Evolutionary conservation across 2,888 invertebrate species (phyloP).

Genomic region (Sipha maydis): DNA sequence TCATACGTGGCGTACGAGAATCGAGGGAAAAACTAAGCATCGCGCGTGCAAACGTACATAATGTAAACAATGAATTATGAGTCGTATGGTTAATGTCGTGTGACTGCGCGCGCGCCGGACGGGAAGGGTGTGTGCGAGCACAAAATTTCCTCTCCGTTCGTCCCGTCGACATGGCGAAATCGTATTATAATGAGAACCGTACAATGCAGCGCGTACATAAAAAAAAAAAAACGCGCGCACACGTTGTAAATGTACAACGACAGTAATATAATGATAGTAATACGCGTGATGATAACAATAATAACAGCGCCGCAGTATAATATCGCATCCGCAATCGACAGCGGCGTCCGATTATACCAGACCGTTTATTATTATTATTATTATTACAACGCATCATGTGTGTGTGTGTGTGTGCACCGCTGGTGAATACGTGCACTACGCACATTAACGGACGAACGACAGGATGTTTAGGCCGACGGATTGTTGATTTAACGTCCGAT

Average conservation of each 20-base stretch:
- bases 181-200: background rate
- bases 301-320: background rate
- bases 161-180: background rate
- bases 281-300: background rate
- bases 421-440: too few species aligned
- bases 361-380: background rate
- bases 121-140: slow-evolving; percentile 7
- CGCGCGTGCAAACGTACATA: background rate
- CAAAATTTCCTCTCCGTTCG: background rate
- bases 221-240: background rate
- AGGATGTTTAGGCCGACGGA: slow-evolving; percentile 26
- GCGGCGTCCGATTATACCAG: background rate
- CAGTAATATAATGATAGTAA: background rate
- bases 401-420: background rate
- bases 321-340: background rate
- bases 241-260: background rate
- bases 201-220: background rate
- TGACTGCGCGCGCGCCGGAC: slow-evolving; percentile 12
- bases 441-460: background rate
- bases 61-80: slow-evolving; percentile 47
- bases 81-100: slow-evolving; percentile 44
- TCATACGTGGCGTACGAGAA: background rate
- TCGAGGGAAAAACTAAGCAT: slow-evolving; percentile 15
- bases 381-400: background rate
- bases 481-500: slow-evolving; percentile 4